A percentile compares a stretch with the other conserved stretches of the same genome.
phyloP scores from a whole-genome alignment of 2,888 invertebrate species.

The Busseola fusca region DNA sequence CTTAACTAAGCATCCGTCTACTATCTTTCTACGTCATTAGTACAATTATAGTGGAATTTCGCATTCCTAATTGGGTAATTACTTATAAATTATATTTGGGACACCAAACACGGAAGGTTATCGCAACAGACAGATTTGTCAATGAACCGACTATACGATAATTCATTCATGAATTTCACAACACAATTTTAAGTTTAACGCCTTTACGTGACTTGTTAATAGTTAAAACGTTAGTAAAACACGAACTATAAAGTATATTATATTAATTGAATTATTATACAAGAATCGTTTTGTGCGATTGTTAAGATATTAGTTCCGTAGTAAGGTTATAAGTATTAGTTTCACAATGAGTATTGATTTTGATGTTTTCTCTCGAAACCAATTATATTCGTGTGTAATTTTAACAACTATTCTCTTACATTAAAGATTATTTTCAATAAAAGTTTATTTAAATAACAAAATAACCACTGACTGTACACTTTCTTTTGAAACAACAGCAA shows the following conservation, averaged over 20 bases:
- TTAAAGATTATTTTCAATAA: conserved; percentile 24
- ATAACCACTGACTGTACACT: conserved; percentile 20
- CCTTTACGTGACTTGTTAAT: conserved; percentile 51
- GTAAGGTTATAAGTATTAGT: conserved; percentile 17
- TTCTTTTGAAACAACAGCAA: conserved; percentile 23
- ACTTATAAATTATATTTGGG: conserved; percentile 27
- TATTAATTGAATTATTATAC: conserved; percentile 43
- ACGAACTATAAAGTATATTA: conserved; percentile 23
- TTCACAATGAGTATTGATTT: conserved; percentile 19
- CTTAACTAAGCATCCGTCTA: conserved; percentile 10
- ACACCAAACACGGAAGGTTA: conserved; percentile 60
- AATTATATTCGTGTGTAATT: background rate
- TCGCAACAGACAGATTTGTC: conserved; percentile 59
- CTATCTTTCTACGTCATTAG: conserved; percentile 5
- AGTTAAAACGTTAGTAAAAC: conserved; percentile 39
- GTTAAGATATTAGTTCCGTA: conserved; percentile 16
- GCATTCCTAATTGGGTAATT: conserved; percentile 10
- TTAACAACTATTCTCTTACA: conserved; percentile 13
- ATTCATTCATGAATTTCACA: conserved; percentile 61
- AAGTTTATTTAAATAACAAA: conserved; percentile 6
- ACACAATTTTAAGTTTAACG: conserved; percentile 53
- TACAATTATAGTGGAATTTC: conserved; percentile 16
- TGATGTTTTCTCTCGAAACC: conserved; percentile 8
- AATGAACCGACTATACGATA: conserved; percentile 60
- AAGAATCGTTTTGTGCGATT: conserved; percentile 28